A percentile compares a stretch with the other conserved stretches of the same genome.
Evolutionary conservation across 2,113 vertebrate species (phyloP).

Genomic region (Scatophagus argus): DNA sequence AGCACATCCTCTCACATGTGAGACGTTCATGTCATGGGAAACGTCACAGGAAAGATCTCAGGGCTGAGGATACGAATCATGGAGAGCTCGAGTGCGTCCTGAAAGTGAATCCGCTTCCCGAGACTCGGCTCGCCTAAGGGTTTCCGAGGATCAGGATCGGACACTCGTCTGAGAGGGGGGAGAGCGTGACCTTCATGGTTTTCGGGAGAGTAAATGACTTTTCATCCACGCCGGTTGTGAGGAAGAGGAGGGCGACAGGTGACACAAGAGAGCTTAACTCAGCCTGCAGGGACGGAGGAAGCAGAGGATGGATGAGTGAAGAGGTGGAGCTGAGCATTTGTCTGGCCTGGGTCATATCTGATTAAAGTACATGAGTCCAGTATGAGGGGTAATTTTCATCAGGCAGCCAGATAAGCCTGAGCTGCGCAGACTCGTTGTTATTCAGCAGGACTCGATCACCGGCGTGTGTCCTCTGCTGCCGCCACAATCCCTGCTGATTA

Average conservation of each 20-base stretch:
- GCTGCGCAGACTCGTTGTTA: conserved; percentile 53
- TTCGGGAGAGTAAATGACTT: conserved; percentile 57
- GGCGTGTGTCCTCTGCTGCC: conserved; percentile 41
- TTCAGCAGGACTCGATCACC: conserved; percentile 45
- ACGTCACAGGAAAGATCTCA: conserved; percentile 19
- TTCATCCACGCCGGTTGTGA: conserved; percentile 29
- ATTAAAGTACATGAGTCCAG: conserved; percentile 67
- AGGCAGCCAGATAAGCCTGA: conserved; percentile 61
- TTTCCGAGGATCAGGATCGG: conserved; percentile 48
- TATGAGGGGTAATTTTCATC: conserved; percentile 72
- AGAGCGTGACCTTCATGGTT: conserved; percentile 45
- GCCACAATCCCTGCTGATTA: conserved; percentile 59
- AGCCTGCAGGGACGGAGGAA: conserved; percentile 25
- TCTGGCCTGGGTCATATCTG: conserved; percentile 71
- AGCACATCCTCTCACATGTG: background rate
- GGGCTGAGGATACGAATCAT: conserved; percentile 20
- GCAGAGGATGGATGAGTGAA: conserved; percentile 15
- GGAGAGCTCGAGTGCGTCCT: conserved; percentile 1
- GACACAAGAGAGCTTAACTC: conserved; percentile 56
- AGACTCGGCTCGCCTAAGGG: conserved; percentile 28
- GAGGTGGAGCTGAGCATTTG: conserved; percentile 58
- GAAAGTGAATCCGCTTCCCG: conserved; percentile 42
- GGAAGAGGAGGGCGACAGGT: conserved; percentile 17
- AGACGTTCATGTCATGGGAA: conserved; percentile 6
- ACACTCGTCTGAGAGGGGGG: conserved; percentile 41